Percentiles rank a stretch among this genome's conserved stretches.
These are phyloP conservation scores for Terebella lapidaria DNA, from an alignment of 2,888 invertebrate species.

Conservation along the genomic window DNA sequence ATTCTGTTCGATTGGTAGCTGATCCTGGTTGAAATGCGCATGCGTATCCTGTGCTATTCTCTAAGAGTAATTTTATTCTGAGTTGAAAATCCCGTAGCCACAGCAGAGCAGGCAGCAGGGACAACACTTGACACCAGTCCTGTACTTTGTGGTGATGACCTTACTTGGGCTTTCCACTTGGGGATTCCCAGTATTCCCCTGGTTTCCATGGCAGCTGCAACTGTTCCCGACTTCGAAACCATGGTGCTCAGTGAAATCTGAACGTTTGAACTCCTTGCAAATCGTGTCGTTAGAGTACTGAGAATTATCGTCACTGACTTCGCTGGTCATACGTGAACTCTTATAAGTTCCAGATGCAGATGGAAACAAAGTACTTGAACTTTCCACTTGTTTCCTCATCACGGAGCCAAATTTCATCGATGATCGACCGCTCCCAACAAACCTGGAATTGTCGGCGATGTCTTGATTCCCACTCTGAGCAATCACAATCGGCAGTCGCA, in stretches of 20 bases:
- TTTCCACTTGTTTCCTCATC: too few species aligned
- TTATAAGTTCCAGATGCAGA: neutral
- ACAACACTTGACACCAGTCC: neutral
- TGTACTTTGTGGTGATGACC: neutral
- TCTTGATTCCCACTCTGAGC: slow-evolving; percentile 23
- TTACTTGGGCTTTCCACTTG: neutral
- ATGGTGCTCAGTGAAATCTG: slow-evolving; percentile 36
- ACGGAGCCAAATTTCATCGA: too few species aligned
- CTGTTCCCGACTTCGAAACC: slow-evolving; percentile 25
- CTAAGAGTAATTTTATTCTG: too few species aligned
- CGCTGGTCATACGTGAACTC: too few species aligned
- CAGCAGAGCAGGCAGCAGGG: slow-evolving; percentile 1
- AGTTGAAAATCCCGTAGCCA: neutral
- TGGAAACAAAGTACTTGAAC: too few species aligned
- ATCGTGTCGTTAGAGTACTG: slow-evolving; percentile 1
- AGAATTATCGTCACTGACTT: neutral
- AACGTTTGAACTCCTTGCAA: slow-evolving; percentile 34
- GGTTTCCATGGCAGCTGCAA: neutral
- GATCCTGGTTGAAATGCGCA: too few species aligned
- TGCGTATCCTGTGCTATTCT: too few species aligned
- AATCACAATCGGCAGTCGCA: slow-evolving; percentile 36
- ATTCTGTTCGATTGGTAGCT: too few species aligned
- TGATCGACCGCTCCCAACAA: too few species aligned
- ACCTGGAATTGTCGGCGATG: neutral
- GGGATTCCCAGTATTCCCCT: neutral